Evolutionary conservation across 2,888 invertebrate genomes (phyloP), one percentile per base, ranked within the genome.

Genomic region (Cryptus viduatorius): DNA sequence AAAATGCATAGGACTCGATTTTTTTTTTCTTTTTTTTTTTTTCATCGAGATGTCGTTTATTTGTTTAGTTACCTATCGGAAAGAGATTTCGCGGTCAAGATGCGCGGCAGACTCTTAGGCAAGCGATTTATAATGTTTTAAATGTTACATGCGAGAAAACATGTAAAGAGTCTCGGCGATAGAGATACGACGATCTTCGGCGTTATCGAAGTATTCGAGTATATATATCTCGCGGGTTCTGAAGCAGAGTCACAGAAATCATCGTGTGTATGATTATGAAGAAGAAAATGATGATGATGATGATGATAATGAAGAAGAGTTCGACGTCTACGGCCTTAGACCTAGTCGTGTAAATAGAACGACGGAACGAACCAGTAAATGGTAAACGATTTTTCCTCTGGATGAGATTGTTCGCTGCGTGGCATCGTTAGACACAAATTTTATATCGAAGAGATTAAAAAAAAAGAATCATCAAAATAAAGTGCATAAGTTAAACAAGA

Each of bases 391-490:
- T 84, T 83, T 84, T 82, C 79, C 82, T 90, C 86, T 85, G 90
- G 89, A 89, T 89, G 90, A 90, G 90, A 91, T 91, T 91, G 90
- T 91, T 92, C 91, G 91, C 89, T 91, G 92, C 90, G 91, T 91
- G 93, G 92, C 92, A 93, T 93, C 92, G 92, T 92, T 93, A 91
- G 91, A 93, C 90, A 91, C 90, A 93, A 93, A 93, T 93, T 93
- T 93, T 93, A 93, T 93, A 93, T 93, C 90, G 90, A 93, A 93
- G 91, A 93, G 91, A 92, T 92, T 91, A 90, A 91, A 91, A 90
- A 89, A 90, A 93, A 90, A 89, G 89, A 89, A 90, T 85, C 85
- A 83, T 85, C 85, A 85, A 85, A 86, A 85, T 85, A 86, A 86
- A 86, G 65, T 79, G 81, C 82, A 86, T 83, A 83, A 86, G 79